phyloP scores from a whole-genome alignment of 2,888 invertebrate genomes.

The Agrotis clavis region DNA sequence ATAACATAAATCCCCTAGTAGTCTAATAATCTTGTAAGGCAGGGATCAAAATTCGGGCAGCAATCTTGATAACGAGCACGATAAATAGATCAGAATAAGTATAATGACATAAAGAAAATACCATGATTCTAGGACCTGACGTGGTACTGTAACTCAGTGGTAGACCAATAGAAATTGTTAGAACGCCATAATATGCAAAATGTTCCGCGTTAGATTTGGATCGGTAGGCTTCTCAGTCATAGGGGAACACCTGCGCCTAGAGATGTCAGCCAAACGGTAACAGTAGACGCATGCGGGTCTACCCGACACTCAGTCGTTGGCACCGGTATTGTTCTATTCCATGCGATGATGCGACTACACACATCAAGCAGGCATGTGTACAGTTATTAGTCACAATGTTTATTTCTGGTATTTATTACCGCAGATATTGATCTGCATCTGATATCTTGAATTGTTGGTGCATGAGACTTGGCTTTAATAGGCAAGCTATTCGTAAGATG shows the following conservation, averaged over 20 bases:
- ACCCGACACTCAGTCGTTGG: conserved; percentile 76
- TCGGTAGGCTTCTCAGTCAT: conserved; percentile 20
- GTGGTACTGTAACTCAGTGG: neutral
- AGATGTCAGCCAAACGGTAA: conserved; percentile 43
- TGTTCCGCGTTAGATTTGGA: conserved; percentile 1
- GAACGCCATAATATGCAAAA: conserved; percentile 1
- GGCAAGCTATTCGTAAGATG: conserved; percentile 35
- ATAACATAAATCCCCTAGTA: neutral
- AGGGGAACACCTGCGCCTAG: conserved; percentile 27
- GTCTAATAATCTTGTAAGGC: neutral
- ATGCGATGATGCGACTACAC: conserved; percentile 71
- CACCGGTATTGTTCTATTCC: conserved; percentile 80
- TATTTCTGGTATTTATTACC: conserved; percentile 74
- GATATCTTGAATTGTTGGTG: conserved; percentile 52
- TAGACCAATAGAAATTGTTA: neutral
- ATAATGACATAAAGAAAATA: too few species aligned
- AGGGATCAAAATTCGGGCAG: neutral
- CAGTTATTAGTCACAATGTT: conserved; percentile 74
- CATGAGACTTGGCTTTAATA: conserved; percentile 30
- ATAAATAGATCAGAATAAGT: too few species aligned
- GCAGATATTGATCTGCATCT: conserved; percentile 58
- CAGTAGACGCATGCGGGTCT: conserved; percentile 61
- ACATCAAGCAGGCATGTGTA: conserved; percentile 59
- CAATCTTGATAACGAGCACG: too few species aligned
- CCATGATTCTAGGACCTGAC: too few species aligned